Evolutionary conservation across 2,888 invertebrate genomes (phyloP), one percentile per base, ranked within the genome.

Genomic region (Orthosia incerta): DNA sequence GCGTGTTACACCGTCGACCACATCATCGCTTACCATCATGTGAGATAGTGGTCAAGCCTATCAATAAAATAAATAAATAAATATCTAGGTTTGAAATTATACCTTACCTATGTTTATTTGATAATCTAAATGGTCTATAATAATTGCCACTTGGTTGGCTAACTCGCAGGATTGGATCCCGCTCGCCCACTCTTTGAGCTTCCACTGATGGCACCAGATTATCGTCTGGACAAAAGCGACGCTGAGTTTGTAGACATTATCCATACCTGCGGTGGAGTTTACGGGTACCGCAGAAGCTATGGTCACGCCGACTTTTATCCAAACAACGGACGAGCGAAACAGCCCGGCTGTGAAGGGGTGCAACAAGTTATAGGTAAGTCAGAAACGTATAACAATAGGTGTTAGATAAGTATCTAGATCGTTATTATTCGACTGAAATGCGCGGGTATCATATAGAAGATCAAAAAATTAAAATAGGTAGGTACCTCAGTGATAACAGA

Each of bases 301-400:
- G 98, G 98, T 0, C 97, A 98, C 88, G 97, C 94, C 0, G 98
- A 98, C 91, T 98, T 98, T 89, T 98, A 97, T 93, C 98, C 98
- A 0, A 98, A 98, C 89, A 97, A 97, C 18, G 98, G 98, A 0
- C 91, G 86, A 50, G 95, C 97, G 0, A 95, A 95, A 0, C 98
- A 98, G 87, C 98, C 98, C 0, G 98, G 98, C 0, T 98, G 98
- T 88, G 93, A 94, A 13, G 96, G 97, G 48, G 13, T 91, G 1
- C 92, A 93, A n/a, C 91, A 95, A 68, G 90, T 90, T 79, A 92
- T 95, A 76, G 95, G 94, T 91, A 76, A 55, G 94, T 91, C 64
- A 60, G 23, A 57, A 39, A 4, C 39, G 39, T 39, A 39, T 39
- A 39, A 39, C 7, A 39, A 39, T 39, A 39, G 39, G 39, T 39